Evolutionary conservation across 2,797 vertebrate genomes (phyloP).

Genomic region (Macropus fuliginosus): DNA sequence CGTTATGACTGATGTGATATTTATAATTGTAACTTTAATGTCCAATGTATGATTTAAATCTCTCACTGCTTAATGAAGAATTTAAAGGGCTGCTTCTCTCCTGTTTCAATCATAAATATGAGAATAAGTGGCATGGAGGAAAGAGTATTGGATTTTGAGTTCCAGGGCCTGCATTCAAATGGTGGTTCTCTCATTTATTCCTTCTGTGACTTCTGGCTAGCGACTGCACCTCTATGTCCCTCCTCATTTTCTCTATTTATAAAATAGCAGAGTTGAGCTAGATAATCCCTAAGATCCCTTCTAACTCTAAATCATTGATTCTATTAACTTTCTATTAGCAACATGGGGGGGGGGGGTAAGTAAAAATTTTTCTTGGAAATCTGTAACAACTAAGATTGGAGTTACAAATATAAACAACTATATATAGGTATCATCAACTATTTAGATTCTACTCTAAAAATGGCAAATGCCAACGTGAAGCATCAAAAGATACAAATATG

Average conservation of each 20-base stretch:
- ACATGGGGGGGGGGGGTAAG: neutral
- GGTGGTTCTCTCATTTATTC: neutral
- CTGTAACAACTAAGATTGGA: neutral
- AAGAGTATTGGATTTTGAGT: neutral
- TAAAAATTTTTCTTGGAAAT: neutral
- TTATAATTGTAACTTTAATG: conserved; percentile 29
- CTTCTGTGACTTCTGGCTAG: neutral
- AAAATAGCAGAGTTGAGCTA: neutral
- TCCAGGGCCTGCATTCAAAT: neutral
- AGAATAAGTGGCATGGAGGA: neutral
- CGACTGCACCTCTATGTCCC: neutral
- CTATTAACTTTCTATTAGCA: conserved; percentile 27
- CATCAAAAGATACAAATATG: conserved; percentile 9
- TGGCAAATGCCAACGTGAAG: neutral
- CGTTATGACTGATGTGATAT: neutral
- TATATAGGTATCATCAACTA: neutral
- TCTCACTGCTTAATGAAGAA: conserved; percentile 13
- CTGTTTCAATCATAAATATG: neutral
- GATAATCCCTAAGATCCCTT: neutral
- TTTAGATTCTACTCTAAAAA: neutral
- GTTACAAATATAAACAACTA: neutral
- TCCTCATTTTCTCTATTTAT: neutral
- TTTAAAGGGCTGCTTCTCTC: neutral
- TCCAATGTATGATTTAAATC: conserved; percentile 4
- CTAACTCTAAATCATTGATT: neutral